Evolutionary conservation across 1,140 invertebrate species (phyloP), one percentile per base, ranked within the genome.

Genomic region (Acromyrmex charruanus): DNA sequence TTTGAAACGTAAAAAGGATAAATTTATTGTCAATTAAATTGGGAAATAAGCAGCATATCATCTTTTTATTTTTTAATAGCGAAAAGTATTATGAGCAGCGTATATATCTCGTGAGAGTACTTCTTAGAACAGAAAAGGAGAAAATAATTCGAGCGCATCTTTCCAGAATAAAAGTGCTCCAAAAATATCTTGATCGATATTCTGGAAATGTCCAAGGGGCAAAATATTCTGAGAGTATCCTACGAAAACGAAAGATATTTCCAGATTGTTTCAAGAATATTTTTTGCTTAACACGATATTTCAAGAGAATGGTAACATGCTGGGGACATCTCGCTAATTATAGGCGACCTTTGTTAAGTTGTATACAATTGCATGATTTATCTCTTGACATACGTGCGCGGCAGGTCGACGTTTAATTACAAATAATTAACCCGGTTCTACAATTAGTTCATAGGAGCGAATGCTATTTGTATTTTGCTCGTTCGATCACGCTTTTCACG

Each of bases 401-500:
- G 4, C 9, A 44, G 2, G n/a, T 4, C 16, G 31, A 59, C 51
- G 25, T 84, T 84, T 75, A 74, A 84, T 82, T 51, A 72, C 25
- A 74, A 74, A 74, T 84, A 84, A 84, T 84, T 71, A 81, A 10
- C 51, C 16, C 7, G 44, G 7, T 25, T 25, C 25, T 35, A 21
- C 55, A 81, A 81, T 35, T 39, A 80, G 80, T 74, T 49, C 28
- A 59, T 44, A 25, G 5, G 12, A 53, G 28, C 66, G n/a, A 82
- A 71, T 25, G 66, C 16, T 21, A 12, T 80, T 69, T 44, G 51
- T 16, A 51, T 81, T 39, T 58, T n/a, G 53, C 18, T 44, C 39
- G 51, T 14, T 71, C 10, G 31, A 12, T 21, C 5, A 18, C 14
- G 71, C 12, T 93, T 92, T 91, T 85, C 88, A 86, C 85, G 84